Evolutionary conservation across 1,140 invertebrate genomes (phyloP).

Genomic region (Trichonephila clavipes): DNA sequence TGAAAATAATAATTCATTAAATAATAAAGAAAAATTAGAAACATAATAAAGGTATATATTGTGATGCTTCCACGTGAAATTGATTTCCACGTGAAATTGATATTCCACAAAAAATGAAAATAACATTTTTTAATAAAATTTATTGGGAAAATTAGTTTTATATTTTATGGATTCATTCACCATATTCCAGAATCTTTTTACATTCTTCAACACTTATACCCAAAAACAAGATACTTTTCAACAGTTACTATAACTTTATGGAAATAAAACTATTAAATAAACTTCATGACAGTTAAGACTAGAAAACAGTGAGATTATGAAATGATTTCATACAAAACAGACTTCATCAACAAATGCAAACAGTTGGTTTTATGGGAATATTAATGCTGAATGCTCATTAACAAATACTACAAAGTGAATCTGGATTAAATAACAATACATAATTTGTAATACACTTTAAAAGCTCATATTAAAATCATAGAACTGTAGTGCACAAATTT

Average conservation of each 20-base stretch:
- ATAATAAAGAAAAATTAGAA: too few relatives aligned
- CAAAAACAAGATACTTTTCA: slow-evolving; percentile 33
- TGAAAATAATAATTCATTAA: too few relatives aligned
- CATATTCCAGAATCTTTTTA: slow-evolving; percentile 33
- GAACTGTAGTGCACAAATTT: not conserved
- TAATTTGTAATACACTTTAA: not conserved
- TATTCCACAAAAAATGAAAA: slow-evolving; percentile 8
- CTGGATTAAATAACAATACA: not conserved
- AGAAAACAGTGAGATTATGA: slow-evolving; percentile 60
- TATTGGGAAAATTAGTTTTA: slow-evolving; percentile 71
- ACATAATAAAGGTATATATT: too few relatives aligned
- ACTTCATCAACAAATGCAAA: slow-evolving; percentile 43
- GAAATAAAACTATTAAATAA: slow-evolving; percentile 59
- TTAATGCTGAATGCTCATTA: not conserved
- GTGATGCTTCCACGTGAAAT: too few relatives aligned
- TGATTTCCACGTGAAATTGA: too few relatives aligned
- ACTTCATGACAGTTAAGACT: slow-evolving; percentile 61
- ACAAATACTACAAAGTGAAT: not conserved
- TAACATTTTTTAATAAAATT: slow-evolving; percentile 66
- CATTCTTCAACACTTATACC: slow-evolving; percentile 39
- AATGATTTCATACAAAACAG: slow-evolving; percentile 47
- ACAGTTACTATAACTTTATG: slow-evolving; percentile 44
- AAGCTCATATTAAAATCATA: slow-evolving; percentile 11
- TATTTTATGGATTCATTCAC: slow-evolving; percentile 37
- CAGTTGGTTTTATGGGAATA: not conserved